Evolutionary conservation across 2,888 invertebrate genomes (phyloP), one percentile per base, ranked within the genome.

Genomic region (Scaeva pyrastri): DNA sequence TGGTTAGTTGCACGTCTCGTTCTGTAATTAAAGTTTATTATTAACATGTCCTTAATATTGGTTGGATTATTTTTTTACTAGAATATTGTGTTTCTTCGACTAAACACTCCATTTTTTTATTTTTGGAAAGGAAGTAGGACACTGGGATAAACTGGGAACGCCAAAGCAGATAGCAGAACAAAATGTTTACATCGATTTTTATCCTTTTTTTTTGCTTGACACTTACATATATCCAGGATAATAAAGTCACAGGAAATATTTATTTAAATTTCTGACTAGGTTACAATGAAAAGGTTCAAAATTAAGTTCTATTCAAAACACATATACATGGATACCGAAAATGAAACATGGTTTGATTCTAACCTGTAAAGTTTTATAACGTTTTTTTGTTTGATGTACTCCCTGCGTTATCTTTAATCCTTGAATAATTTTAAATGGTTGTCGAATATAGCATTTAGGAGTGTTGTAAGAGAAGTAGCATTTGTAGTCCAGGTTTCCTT

Each of bases 131-230:
- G 23, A 31, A 3, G 16, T 11, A 39, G 39, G 39, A 11, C 3
- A 11, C 39, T 11, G 31, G 31, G 39, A 10, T 7, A 3, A 39
- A 14, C 14, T 43, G 14, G 43, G 2, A 43, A 43, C 5, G 43
- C 5, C 12, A 43, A 43, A 14, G 31, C 31, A 31, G n/a, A n/a
- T n/a, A n/a, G 8, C 31, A 31, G 6, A 26, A 26, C 26, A 56
- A 56, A 55, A 56, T 31, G n/a, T 56, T 56, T 56, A 56, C 56
- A 56, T 56, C 56, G 56, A 56, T 56, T 56, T 56, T 56, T 50
- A 12, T 21, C 7, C 7, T 2, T n/a, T 31, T 26, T 55, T n/a
- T n/a, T n/a, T n/a, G n/a, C n/a, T n/a, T 26, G 55, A 55, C 55
- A 55, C 14, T 52, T 23, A 4, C 11, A 2, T 52, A n/a, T n/a